phyloP scores from a whole-genome alignment of 2,888 invertebrate genomes.

The Eurytoma adleriae region DNA sequence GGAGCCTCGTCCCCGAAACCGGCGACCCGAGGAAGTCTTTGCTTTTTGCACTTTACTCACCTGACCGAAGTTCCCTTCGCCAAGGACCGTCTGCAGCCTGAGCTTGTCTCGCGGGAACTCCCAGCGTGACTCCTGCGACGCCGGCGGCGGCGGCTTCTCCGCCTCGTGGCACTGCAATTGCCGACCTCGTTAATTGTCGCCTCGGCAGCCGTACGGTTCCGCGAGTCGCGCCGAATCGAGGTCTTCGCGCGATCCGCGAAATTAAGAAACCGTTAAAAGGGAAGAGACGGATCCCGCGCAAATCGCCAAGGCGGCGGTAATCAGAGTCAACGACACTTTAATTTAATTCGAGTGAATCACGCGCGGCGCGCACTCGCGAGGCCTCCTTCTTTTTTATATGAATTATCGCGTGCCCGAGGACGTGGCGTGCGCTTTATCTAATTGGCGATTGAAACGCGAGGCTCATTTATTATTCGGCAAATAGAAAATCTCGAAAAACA shows the following conservation, averaged over 20 bases:
- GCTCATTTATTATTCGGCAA: constrained; percentile 8
- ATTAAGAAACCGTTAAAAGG: background rate
- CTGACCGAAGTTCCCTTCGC: constrained; percentile 92
- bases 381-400: background rate
- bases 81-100: constrained; percentile 86
- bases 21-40: background rate
- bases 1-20: background rate
- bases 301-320: background rate
- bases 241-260: background rate
- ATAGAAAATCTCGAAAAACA: constrained; percentile 13
- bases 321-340: constrained; percentile 22
- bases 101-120: constrained; percentile 89
- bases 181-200: background rate
- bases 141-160: constrained; percentile 79
- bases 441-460: constrained; percentile 27
- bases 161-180: constrained; percentile 75
- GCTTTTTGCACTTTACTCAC: constrained; percentile 71
- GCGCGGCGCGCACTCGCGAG: too few relatives aligned
- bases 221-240: background rate
- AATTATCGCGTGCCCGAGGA: background rate
- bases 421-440: background rate
- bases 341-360: constrained; percentile 7
- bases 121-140: constrained; percentile 81
- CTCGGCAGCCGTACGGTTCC: too few relatives aligned
- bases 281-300: background rate